Conservation (phyloP, 2,113 vertebrate species). For the Fulica atra region DNA sequence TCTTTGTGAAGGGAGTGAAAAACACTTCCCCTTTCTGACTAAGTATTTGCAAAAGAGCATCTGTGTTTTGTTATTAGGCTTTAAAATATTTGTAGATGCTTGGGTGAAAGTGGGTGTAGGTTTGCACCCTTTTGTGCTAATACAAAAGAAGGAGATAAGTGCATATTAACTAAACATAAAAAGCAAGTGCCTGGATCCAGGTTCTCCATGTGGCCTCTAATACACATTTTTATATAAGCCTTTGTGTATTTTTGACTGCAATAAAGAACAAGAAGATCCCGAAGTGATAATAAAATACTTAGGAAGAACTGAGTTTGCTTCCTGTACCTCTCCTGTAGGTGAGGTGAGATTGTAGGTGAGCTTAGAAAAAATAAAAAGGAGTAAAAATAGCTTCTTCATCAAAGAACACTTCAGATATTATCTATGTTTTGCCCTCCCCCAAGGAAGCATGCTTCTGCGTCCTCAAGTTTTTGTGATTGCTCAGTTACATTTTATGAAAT, state of each 20-base stretch:
- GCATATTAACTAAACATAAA: not conserved
- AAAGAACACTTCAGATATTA: not conserved
- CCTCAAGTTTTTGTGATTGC: not conserved
- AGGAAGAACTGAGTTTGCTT: not conserved
- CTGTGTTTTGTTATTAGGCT: not conserved
- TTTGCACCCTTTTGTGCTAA: not conserved
- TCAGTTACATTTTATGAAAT: not conserved
- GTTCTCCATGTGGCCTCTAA: not conserved
- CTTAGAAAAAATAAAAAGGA: not conserved
- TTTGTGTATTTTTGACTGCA: not conserved
- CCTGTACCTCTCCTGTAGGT: not conserved
- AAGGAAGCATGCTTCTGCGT: not conserved
- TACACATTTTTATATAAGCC: not conserved
- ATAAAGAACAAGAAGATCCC: not conserved
- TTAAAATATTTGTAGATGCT: not conserved
- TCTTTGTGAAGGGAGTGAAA: not conserved
- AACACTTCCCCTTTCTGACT: not conserved
- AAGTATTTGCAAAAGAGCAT: not conserved
- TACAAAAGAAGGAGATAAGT: not conserved
- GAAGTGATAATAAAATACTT: not conserved
- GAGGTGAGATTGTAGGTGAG: not conserved
- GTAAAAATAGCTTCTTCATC: not conserved
- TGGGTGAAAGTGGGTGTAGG: not conserved
- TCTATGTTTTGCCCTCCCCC: not conserved
- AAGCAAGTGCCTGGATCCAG: not conserved